Percentiles rank a stretch among this genome's conserved stretches.
Conservation (phyloP, 2,888 invertebrate species). For the Microplitis deprimator region DNA sequence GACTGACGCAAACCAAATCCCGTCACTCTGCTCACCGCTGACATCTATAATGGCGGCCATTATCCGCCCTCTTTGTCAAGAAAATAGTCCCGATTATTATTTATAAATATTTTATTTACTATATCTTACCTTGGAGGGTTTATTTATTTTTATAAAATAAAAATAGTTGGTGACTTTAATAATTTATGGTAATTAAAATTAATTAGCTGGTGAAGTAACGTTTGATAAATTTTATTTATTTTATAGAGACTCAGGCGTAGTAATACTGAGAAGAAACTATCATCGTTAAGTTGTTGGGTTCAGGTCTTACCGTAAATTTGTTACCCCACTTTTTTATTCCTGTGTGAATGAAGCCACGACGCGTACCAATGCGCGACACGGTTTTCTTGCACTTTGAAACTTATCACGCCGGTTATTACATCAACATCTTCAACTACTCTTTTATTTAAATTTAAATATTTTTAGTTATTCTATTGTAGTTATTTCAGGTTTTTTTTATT, state of each 20-base stretch:
- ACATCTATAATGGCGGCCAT: slow-evolving; percentile 71
- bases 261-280: not conserved
- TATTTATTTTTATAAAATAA: not conserved
- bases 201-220: not conserved
- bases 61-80: slow-evolving; percentile 53
- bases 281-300: not conserved
- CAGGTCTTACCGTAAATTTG: not conserved
- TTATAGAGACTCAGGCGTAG: not conserved
- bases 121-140: not conserved
- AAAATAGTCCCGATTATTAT: slow-evolving; percentile 52
- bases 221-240: not conserved
- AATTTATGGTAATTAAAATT: not conserved
- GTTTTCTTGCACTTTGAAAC: not conserved
- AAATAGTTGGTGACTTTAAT: no score
- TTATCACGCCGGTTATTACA: slow-evolving; percentile 13
- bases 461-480: not conserved
- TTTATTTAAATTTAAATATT: not conserved
- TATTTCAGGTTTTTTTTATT: not conserved
- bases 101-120: not conserved
- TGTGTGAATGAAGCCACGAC: slow-evolving; percentile 60
- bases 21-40: slow-evolving; percentile 66
- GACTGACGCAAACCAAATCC: slow-evolving; percentile 67
- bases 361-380: slow-evolving; percentile 45
- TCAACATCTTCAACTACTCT: slow-evolving; percentile 36
- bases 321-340: slow-evolving; percentile 33